Evolutionary conservation across 2,113 vertebrate species (phyloP), one percentile per base, ranked within the genome.

Genomic region (Struthio camelus): DNA sequence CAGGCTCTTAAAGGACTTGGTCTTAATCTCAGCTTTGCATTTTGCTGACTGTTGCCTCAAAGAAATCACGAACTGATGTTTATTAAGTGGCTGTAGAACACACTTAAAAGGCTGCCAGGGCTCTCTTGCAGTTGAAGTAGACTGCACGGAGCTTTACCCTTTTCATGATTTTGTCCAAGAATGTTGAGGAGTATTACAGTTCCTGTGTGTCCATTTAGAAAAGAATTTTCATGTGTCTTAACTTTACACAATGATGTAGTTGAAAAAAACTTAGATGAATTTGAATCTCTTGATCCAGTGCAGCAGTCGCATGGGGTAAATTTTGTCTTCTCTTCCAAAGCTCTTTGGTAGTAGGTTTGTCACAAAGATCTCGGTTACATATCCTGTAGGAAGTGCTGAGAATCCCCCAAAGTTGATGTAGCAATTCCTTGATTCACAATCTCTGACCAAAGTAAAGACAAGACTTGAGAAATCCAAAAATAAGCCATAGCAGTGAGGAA

Each of bases 1-100:
- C 9, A 28, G 1, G 0, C 27, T 59, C 40, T 50, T 38, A 25
- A 25, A 0, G 0, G 8, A 7, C 18, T 77, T 94, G 18, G 4
- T 59, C 32, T 58, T 67, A 72, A 38, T 56, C 22, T 82, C n/a
- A 59, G 27, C 19, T 79, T 64, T 65, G 24, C 10, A 23, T 73
- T 89, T 77, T 78, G 34, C 25, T 84, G 36, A 25, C 28, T 59
- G 14, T 30, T 0, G 1, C 13, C 18, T 46, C 11, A 46, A 34
- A 88, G 40, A 46, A 90, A 38, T 48, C 0, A 24, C 40, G 67
- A 40, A 13, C 42, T 67, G 51, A 15, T 73, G 11, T 27, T 28
- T 83, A 2, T 69, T 75, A 62, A 4, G 27, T 93, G 23, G 20
- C 64, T 69, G 22, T 27, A 70, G 64, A 28, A 48, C 19, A 15